Conservation (phyloP, 2,888 invertebrate species). For the Dinocampus coccinellae region DNA sequence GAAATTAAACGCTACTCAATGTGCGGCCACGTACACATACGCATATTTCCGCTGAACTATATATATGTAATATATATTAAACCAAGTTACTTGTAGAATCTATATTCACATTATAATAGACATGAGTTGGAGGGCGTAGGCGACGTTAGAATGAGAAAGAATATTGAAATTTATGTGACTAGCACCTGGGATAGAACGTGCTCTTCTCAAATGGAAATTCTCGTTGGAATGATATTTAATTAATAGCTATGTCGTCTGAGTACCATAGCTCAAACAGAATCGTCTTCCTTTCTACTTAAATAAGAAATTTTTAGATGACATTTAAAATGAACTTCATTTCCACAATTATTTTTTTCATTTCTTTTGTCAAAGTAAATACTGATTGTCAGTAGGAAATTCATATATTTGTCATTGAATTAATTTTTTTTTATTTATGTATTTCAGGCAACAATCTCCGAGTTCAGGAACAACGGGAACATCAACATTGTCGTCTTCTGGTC, state of each 20-base stretch:
- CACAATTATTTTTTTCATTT: not conserved
- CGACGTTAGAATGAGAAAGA: not conserved
- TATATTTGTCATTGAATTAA: not conserved
- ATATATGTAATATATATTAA: not conserved
- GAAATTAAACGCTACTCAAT: conserved; percentile 32
- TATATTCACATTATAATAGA: conserved; percentile 5
- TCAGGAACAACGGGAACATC: conserved; percentile 66
- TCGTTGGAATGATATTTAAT: conserved; percentile 16
- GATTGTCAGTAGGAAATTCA: no score
- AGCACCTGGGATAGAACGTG: not conserved
- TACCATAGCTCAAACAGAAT: not conserved
- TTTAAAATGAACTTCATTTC: not conserved
- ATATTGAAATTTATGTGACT: conserved; percentile 7
- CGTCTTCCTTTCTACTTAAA: not conserved
- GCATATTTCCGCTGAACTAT: no score
- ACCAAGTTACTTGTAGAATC: not conserved
- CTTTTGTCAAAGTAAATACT: not conserved
- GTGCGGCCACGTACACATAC: not conserved
- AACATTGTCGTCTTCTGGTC: conserved; percentile 60
- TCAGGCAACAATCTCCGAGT: conserved; percentile 68
- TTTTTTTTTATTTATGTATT: conserved; percentile 34
- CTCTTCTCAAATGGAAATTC: not conserved
- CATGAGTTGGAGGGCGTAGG: not conserved
- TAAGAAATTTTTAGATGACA: not conserved
- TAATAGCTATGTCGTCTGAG: conserved; percentile 1